A percentile compares a stretch with the other conserved stretches of the same genome.
These are phyloP conservation scores for Emmelina monodactyla DNA, from an alignment of 2,888 invertebrate genomes.

Conservation along the genomic window DNA sequence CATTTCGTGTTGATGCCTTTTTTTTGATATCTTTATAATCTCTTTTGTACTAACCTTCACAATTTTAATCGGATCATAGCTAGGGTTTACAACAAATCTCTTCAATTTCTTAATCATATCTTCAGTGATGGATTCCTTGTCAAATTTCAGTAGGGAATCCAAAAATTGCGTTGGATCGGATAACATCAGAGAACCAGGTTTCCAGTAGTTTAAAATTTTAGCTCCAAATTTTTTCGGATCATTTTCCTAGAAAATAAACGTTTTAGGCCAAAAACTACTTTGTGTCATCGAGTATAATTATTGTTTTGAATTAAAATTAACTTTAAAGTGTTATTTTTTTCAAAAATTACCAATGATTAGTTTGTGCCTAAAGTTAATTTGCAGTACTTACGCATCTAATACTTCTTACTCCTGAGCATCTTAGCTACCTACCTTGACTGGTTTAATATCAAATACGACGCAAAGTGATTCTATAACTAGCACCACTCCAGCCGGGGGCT, in stretches of 20 bases:
- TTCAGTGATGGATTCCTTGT: slow-evolving; percentile 83
- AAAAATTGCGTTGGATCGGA: slow-evolving; percentile 86
- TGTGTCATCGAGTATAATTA: no score
- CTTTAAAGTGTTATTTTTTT: no score
- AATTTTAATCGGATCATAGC: slow-evolving; percentile 83
- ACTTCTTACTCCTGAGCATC: not conserved
- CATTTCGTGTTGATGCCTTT: no score
- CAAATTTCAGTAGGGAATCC: slow-evolving; percentile 82
- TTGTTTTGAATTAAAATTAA: no score
- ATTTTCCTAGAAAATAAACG: slow-evolving; percentile 56
- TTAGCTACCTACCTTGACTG: slow-evolving; percentile 65
- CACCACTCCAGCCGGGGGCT: slow-evolving; percentile 86
- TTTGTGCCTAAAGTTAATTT: no score
- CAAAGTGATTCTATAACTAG: slow-evolving; percentile 85
- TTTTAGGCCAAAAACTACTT: no score
- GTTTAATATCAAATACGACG: slow-evolving; percentile 81
- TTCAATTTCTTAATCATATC: slow-evolving; percentile 83
- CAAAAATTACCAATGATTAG: no score
- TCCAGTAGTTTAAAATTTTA: slow-evolving; percentile 90
- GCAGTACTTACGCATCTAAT: not conserved
- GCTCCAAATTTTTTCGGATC: slow-evolving; percentile 76
- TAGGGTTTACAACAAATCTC: slow-evolving; percentile 77
- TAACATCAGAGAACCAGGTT: slow-evolving; percentile 81
- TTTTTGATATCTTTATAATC: no score
- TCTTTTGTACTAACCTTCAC: no score